Conservation (phyloP, 2,113 vertebrate species). For the Phylloscopus trochilus region DNA sequence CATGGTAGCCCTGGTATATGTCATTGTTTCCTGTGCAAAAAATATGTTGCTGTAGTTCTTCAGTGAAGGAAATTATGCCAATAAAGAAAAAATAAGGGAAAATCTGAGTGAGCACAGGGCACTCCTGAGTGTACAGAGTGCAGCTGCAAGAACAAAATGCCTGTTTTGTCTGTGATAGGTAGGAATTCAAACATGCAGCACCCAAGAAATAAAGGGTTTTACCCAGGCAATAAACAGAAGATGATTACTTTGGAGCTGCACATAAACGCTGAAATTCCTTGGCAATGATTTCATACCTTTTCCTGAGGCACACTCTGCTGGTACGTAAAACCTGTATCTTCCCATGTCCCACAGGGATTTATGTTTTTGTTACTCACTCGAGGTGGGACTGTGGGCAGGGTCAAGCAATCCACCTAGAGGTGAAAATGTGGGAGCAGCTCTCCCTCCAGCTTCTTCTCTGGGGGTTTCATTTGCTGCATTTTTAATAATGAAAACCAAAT, state of each 20-base stretch:
- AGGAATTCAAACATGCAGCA: background rate
- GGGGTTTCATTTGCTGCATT: background rate
- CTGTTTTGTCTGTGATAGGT: background rate
- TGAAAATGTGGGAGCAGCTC: slow-evolving; percentile 57
- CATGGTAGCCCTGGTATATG: background rate
- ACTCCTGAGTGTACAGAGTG: background rate
- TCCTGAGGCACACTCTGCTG: slow-evolving; percentile 12
- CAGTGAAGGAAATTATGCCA: background rate
- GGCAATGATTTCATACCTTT: slow-evolving; percentile 5
- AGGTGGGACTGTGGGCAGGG: slow-evolving; percentile 48
- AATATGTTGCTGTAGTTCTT: background rate
- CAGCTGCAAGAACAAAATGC: slow-evolving; percentile 12
- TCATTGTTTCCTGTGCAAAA: background rate
- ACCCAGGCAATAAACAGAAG: background rate
- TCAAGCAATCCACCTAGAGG: slow-evolving; percentile 44
- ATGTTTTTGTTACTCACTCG: background rate
- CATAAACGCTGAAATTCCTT: slow-evolving; percentile 4
- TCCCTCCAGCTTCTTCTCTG: background rate
- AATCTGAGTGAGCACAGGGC: background rate
- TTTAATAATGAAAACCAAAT: slow-evolving; percentile 56
- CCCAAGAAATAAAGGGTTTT: slow-evolving; percentile 13
- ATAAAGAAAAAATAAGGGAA: background rate
- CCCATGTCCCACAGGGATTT: background rate
- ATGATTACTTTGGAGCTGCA: background rate
- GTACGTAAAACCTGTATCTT: background rate